These are phyloP conservation scores for Paramacrobiotus metropolitanus DNA, from an alignment of 1,140 invertebrate species.

Conservation along the genomic window DNA sequence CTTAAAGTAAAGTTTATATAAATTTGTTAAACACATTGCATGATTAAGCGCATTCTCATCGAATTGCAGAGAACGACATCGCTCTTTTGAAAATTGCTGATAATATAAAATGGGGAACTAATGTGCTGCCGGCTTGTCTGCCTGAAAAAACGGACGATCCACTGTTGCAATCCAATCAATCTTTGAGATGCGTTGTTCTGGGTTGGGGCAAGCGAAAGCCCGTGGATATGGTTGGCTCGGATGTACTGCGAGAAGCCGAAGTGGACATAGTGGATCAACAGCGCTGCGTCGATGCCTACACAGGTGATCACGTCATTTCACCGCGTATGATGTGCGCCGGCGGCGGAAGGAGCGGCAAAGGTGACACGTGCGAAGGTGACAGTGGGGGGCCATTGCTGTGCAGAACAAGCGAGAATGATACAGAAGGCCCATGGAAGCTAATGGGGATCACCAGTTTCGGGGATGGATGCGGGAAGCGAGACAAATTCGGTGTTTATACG, in stretches of 20 bases:
- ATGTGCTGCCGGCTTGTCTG: not conserved
- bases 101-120: not conserved
- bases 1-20: no score
- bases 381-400: conserved; percentile 43
- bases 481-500: conserved; percentile 1
- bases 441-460: not conserved
- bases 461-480: not conserved
- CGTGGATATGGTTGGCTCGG: not conserved
- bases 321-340: conserved; percentile 43
- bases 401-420: not conserved
- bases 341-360: conserved; percentile 23
- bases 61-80: conserved; percentile 52
- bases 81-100: conserved; percentile 37
- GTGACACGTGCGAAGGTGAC: conserved; percentile 35
- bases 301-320: conserved; percentile 33
- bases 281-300: conserved; percentile 27
- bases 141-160: not conserved
- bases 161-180: not conserved
- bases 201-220: conserved; percentile 10
- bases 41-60: no score
- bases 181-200: conserved; percentile 32
- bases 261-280: conserved; percentile 28
- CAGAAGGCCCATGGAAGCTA: not conserved
- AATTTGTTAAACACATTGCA: no score
- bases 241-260: not conserved